Conservation (phyloP, 2,888 invertebrate genomes). For the Cylindroiulus punctatus region DNA sequence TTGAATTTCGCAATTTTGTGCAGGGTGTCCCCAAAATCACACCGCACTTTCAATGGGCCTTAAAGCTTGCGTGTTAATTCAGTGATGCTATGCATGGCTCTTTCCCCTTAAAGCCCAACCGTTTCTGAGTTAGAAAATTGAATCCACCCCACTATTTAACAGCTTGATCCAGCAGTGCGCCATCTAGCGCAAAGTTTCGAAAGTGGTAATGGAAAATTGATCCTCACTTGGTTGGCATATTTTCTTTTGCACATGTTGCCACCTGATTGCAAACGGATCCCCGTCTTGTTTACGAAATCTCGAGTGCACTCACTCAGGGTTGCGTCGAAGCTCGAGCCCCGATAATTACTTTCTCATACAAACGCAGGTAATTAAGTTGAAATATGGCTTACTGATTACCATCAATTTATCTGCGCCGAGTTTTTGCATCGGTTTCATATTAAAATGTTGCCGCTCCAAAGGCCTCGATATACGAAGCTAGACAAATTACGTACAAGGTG, state of each 20-base stretch:
- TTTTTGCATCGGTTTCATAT: constrained; percentile 8
- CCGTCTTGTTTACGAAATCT: neutral
- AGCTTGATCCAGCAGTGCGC: neutral
- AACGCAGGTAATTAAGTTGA: constrained; percentile 6
- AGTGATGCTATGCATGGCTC: too few species aligned
- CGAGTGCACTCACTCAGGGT: neutral
- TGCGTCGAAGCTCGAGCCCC: neutral
- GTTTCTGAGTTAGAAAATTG: too few species aligned
- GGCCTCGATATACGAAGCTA: neutral
- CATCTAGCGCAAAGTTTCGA: neutral
- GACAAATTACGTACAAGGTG: neutral
- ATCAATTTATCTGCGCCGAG: constrained; percentile 11
- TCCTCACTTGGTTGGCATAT: neutral
- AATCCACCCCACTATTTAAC: too few species aligned
- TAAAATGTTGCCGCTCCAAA: constrained; percentile 22
- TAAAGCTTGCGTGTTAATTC: too few species aligned
- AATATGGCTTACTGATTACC: constrained; percentile 42
- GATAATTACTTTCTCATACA: constrained; percentile 33
- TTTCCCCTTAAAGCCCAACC: too few species aligned
- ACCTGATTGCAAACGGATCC: neutral
- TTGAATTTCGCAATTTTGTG: too few species aligned
- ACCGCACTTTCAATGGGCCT: too few species aligned
- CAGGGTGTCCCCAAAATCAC: too few species aligned
- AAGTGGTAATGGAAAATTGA: neutral
- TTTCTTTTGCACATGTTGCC: neutral